phyloP scores from a whole-genome alignment of 1,140 invertebrate genomes.

The Lamellibrachia luymesi region DNA sequence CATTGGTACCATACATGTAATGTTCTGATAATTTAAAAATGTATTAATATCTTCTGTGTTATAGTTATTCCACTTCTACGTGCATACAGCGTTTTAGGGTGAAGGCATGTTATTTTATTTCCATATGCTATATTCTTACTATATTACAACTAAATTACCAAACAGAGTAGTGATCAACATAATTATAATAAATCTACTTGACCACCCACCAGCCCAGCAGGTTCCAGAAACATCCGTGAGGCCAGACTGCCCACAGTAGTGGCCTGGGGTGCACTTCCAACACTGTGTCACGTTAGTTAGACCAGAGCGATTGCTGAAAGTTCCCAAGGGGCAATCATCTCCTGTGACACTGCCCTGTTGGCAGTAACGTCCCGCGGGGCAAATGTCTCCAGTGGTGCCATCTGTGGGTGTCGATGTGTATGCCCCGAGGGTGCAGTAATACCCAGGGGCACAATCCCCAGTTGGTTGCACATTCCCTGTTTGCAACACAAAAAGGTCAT shows the following conservation, averaged over 20 bases:
- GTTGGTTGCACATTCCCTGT: constrained; percentile 45
- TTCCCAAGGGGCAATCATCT: constrained; percentile 44
- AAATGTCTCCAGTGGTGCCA: constrained; percentile 44
- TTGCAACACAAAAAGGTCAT: neutral
- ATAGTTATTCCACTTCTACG: no score
- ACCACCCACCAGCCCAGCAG: constrained; percentile 43
- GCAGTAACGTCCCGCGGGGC: constrained; percentile 48
- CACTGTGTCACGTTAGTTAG: constrained; percentile 33
- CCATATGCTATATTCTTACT: no score
- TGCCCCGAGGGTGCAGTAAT: constrained; percentile 45
- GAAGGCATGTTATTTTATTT: no score
- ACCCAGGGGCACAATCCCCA: constrained; percentile 40
- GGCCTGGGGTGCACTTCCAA: constrained; percentile 43
- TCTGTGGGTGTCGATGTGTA: constrained; percentile 40
- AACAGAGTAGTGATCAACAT: no score
- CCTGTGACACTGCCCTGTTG: constrained; percentile 42
- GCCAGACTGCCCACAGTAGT: constrained; percentile 46
- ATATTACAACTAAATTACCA: no score
- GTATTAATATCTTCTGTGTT: no score
- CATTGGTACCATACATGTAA: no score
- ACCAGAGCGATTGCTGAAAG: constrained; percentile 46
- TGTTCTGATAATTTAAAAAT: no score
- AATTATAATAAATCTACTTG: no score
- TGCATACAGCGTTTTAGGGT: no score
- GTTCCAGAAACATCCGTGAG: constrained; percentile 36